Conservation (phyloP, 2,797 vertebrate genomes). For the Halcyon smyrnensis region DNA sequence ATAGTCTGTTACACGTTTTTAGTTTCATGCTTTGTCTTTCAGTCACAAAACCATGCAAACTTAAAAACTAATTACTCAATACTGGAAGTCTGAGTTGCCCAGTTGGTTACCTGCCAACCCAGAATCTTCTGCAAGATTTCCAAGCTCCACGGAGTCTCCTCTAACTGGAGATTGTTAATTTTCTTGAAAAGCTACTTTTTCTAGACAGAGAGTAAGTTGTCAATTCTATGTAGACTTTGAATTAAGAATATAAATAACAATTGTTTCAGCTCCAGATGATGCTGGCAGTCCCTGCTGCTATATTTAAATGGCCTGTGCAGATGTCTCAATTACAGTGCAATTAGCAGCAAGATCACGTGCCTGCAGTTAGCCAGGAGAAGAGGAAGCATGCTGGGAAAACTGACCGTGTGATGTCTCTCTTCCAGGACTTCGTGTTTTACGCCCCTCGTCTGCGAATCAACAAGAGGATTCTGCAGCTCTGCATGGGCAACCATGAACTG, state of each 20-base stretch:
- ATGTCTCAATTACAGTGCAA: neutral
- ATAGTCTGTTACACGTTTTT: neutral
- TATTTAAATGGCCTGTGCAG: neutral
- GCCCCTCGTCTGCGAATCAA: slow-evolving; percentile 94
- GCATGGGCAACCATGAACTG: slow-evolving; percentile 97
- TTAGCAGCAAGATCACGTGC: neutral
- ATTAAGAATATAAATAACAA: neutral
- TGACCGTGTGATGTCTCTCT: neutral
- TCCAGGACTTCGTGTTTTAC: slow-evolving; percentile 94
- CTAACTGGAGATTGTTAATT: neutral
- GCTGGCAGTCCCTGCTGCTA: neutral
- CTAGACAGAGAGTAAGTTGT: neutral
- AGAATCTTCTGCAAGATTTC: neutral
- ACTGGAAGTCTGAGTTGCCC: neutral
- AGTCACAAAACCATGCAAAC: neutral
- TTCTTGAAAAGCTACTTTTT: neutral
- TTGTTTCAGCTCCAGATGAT: neutral
- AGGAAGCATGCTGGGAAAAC: neutral
- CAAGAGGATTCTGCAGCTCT: slow-evolving; percentile 95
- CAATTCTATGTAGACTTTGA: neutral
- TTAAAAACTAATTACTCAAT: neutral
- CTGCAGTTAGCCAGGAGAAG: neutral
- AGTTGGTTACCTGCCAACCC: neutral
- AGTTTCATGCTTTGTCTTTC: neutral
- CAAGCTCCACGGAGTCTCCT: neutral